phyloP scores from a whole-genome alignment of 2,888 invertebrate species.

The Chydorus sphaericus region DNA sequence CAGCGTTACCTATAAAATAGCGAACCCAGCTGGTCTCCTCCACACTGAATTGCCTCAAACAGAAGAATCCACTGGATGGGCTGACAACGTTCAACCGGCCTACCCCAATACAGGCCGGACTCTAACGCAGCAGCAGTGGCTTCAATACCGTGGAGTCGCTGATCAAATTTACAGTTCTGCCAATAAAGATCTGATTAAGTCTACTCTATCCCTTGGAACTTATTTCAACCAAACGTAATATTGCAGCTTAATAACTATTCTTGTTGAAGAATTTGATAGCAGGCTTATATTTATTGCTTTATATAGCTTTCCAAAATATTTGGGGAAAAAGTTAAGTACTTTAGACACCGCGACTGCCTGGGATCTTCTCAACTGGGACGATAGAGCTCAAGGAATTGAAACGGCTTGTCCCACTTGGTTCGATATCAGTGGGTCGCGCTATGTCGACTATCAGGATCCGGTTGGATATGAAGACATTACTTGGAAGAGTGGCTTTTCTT shows the following conservation, averaged over 20 bases:
- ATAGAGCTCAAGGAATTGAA: constrained; percentile 30
- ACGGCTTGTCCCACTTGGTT: constrained; percentile 49
- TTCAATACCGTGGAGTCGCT: neutral
- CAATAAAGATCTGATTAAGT: no score
- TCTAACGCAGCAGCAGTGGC: no score
- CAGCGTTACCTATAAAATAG: constrained; percentile 58
- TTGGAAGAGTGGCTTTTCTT: constrained; percentile 52
- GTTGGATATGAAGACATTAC: constrained; percentile 54
- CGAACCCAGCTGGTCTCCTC: constrained; percentile 2
- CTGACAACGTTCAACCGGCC: constrained; percentile 7
- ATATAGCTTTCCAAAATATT: neutral
- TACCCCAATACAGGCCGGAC: no score
- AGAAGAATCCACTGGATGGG: constrained; percentile 9
- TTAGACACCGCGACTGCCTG: neutral
- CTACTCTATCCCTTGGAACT: no score
- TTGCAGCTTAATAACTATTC: no score
- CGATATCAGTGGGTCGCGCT: constrained; percentile 47
- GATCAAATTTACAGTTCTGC: neutral
- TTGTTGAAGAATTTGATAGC: no score
- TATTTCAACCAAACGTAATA: no score
- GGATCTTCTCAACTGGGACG: constrained; percentile 22
- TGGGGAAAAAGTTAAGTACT: neutral
- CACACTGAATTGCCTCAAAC: neutral
- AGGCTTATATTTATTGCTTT: no score
- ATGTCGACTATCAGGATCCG: constrained; percentile 47